Evolutionary conservation across 2,113 vertebrate species (phyloP), one percentile per base, ranked within the genome.

Genomic region (Tupaia chinensis): DNA sequence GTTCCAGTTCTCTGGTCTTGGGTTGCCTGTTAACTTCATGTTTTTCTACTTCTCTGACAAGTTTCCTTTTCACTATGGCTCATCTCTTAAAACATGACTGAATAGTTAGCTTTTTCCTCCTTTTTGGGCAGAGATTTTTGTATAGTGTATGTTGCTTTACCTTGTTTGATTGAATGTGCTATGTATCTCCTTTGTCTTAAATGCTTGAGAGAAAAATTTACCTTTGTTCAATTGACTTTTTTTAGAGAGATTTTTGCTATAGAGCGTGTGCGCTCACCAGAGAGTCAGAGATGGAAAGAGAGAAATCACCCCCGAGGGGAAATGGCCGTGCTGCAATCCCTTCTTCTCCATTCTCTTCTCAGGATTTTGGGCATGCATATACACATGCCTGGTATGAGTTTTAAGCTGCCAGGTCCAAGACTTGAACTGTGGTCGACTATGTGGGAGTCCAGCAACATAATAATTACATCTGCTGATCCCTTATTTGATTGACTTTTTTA

Each of bases 71-170:
- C 73, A 60, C 54, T 92, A 53, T 80, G 94, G 56, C 16, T 95
- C 58, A 93, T 87, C 54, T 2, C 27, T 44, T 90, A 17, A 80
- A 92, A 77, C 72, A 34, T 87, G 72, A 87, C 44, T 72, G 58
- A 58, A 60, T 74, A 82, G 27, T 89, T 84, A 60, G 32, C 58
- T 73, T 95, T 88, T 4, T 44, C 44, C 44, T 44, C 44, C 44
- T 44, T 44, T 86, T 78, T 89, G 92, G 93, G 65, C 22, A 95
- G 66, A 90, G 58, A 88, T 77, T 56, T 74, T 95, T 94, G 82
- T 25, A 65, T 58, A 83, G 7, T 58, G 3, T 70, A 27, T 91
- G n/a, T 89, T 89, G 65, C 22, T 90, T 96, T 86, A 63, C 61
- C 53, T 69, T 93, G 27, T 82, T 93, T 93, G 72, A 74, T 87